Conservation (phyloP, 1,140 invertebrate genomes). For the Leptinotarsa undecemlineata region DNA sequence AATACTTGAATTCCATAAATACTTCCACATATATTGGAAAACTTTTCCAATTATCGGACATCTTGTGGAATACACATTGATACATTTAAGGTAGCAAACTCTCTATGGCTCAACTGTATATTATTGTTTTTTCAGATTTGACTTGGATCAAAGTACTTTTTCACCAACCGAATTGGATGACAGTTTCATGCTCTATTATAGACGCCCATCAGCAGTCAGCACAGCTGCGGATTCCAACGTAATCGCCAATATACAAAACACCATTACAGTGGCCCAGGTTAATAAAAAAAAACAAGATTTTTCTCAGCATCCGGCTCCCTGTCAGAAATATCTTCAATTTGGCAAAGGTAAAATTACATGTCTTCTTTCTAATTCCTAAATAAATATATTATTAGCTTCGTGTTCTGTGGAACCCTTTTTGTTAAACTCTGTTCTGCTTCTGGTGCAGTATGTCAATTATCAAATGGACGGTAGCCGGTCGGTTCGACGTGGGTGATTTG, state of each 20-base stretch:
- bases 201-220: conserved; percentile 41
- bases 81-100: neutral
- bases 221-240: conserved; percentile 52
- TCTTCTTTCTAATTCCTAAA: neutral
- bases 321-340: conserved; percentile 61
- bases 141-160: conserved; percentile 67
- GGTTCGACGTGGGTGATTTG: too few species aligned
- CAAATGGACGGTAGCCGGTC: too few species aligned
- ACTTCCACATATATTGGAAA: too few species aligned
- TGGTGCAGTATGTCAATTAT: too few species aligned
- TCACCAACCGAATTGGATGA: conserved; percentile 73
- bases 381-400: too few species aligned
- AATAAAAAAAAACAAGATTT: conserved; percentile 60
- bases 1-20: too few species aligned
- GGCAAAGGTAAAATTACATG: conserved; percentile 11
- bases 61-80: too few species aligned
- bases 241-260: conserved; percentile 27
- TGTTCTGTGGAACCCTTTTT: too few species aligned
- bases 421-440: too few species aligned
- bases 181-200: conserved; percentile 62
- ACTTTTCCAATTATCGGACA: too few species aligned
- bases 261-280: conserved; percentile 39
- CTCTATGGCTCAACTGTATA: neutral
- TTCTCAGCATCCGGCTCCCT: conserved; percentile 68
- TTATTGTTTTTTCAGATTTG: conserved; percentile 60